These are phyloP conservation scores for Nemotelus nigrinus DNA, from an alignment of 2,888 invertebrate species.

Conservation along the genomic window DNA sequence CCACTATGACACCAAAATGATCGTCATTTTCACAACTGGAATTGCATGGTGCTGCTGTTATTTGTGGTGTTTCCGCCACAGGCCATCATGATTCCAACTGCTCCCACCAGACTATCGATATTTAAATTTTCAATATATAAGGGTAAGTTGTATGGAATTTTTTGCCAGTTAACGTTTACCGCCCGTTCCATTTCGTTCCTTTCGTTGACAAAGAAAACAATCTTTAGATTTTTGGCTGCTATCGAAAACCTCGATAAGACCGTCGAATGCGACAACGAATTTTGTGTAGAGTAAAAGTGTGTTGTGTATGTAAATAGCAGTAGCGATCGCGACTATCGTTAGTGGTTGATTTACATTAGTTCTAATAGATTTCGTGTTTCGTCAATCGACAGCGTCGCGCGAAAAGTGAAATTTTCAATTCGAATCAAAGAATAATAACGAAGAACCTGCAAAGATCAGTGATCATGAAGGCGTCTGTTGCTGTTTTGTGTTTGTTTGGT, in stretches of 20 bases:
- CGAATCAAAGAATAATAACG: background rate
- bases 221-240: constrained; percentile 1
- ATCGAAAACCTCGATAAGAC: constrained; percentile 8
- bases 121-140: constrained; percentile 40
- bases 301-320: background rate
- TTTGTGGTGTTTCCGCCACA: constrained; percentile 13
- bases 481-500: constrained; percentile 56
- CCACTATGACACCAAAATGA: constrained; percentile 10
- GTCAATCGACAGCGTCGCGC: background rate
- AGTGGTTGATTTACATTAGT: background rate
- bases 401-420: constrained; percentile 39
- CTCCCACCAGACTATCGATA: constrained; percentile 37
- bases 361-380: background rate
- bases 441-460: background rate
- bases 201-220: background rate
- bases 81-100: constrained; percentile 32
- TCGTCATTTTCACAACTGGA: constrained; percentile 6
- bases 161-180: constrained; percentile 43
- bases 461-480: constrained; percentile 44
- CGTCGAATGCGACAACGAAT: background rate
- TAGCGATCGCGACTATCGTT: constrained; percentile 3
- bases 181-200: constrained; percentile 10
- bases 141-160: constrained; percentile 34
- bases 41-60: background rate
- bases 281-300: background rate